Conservation (phyloP, 1,140 invertebrate species). For the Orussus abietinus region DNA sequence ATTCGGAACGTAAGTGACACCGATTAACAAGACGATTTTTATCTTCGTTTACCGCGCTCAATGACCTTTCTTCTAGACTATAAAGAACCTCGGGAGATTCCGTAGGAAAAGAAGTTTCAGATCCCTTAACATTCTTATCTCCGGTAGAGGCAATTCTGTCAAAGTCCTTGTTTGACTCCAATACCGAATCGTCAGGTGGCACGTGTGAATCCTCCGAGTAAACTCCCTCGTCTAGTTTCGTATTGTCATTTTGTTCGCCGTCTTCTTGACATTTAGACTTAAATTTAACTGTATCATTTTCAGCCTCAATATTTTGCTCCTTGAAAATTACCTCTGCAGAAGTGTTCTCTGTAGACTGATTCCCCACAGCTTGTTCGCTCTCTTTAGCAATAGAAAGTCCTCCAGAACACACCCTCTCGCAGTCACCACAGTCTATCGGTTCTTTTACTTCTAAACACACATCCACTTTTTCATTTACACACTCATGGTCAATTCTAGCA, state of each 20-base stretch:
- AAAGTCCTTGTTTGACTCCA: too few species aligned
- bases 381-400: constrained; percentile 20
- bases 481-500: constrained; percentile 13
- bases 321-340: too few species aligned
- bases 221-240: too few species aligned
- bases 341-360: background rate
- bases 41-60: constrained; percentile 14
- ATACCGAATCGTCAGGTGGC: too few species aligned
- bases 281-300: background rate
- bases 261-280: too few species aligned
- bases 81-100: too few species aligned
- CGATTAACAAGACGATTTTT: constrained; percentile 13
- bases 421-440: constrained; percentile 42
- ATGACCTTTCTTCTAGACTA: constrained; percentile 18
- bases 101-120: too few species aligned
- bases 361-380: background rate
- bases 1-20: constrained; percentile 21
- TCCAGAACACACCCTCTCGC: constrained; percentile 47
- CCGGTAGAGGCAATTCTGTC: too few species aligned
- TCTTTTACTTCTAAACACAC: constrained; percentile 48
- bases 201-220: too few species aligned
- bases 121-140: too few species aligned
- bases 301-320: background rate
- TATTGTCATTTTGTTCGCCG: too few species aligned
- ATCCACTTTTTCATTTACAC: constrained; percentile 33